phyloP scores from a whole-genome alignment of 2,888 invertebrate genomes.

The Aspidiotus destructor region DNA sequence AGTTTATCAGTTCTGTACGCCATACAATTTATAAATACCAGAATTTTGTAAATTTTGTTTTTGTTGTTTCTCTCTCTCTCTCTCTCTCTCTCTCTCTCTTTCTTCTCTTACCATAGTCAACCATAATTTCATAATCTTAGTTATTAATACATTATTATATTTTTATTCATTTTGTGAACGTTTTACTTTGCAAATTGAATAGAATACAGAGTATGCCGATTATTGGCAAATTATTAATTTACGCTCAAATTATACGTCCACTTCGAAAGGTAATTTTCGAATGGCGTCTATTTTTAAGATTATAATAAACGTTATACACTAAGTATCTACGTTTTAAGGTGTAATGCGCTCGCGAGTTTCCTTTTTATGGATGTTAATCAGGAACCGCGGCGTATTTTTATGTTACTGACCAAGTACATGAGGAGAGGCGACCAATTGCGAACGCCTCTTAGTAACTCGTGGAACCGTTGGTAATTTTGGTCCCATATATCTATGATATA shows the following conservation, averaged over 20 bases:
- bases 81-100: slow-evolving; percentile 10
- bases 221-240: slow-evolving; percentile 24
- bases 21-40: slow-evolving; percentile 49
- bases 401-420: slow-evolving; percentile 50
- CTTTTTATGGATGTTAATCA: not conserved
- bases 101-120: slow-evolving; percentile 3
- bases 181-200: slow-evolving; percentile 23
- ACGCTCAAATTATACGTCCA: slow-evolving; percentile 13
- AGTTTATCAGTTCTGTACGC: slow-evolving; percentile 97
- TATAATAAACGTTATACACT: slow-evolving; percentile 8
- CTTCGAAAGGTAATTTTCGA: slow-evolving; percentile 50
- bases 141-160: slow-evolving; percentile 17
- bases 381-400: slow-evolving; percentile 29
- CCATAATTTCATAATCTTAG: slow-evolving; percentile 11
- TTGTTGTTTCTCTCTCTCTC: slow-evolving; percentile 1
- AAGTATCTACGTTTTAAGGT: slow-evolving; percentile 20
- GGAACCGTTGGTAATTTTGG: slow-evolving; percentile 61
- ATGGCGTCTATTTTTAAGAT: slow-evolving; percentile 13
- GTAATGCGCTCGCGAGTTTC: slow-evolving; percentile 12
- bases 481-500: slow-evolving; percentile 99
- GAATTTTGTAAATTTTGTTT: not conserved
- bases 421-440: slow-evolving; percentile 68
- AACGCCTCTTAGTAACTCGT: slow-evolving; percentile 90
- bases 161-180: slow-evolving; percentile 25
- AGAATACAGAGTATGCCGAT: slow-evolving; percentile 37